Percentiles rank a stretch among this genome's conserved stretches.
Conservation (phyloP, 2,888 invertebrate species). For the Eupithecia vulgata region DNA sequence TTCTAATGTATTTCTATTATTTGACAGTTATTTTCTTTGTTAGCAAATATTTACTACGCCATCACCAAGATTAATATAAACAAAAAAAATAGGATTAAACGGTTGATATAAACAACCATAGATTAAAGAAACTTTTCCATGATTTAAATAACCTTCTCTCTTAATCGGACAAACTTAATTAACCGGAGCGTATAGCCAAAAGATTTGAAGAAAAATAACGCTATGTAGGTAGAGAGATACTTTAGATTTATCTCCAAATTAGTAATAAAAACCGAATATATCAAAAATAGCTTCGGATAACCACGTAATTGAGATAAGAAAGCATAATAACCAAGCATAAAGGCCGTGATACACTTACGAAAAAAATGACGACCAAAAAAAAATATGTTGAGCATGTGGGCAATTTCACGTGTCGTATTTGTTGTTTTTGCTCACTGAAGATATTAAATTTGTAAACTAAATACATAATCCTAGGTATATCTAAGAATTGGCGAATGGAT, state of each 20-base stretch:
- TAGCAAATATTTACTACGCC: no score
- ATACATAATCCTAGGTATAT: no score
- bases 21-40: no score
- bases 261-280: not conserved
- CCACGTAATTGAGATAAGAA: slow-evolving; percentile 9
- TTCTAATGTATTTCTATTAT: no score
- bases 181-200: not conserved
- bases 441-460: not conserved
- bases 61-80: not conserved
- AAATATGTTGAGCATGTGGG: not conserved
- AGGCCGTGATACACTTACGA: not conserved
- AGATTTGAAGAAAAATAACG: no score
- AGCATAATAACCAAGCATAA: not conserved
- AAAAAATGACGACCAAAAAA: not conserved
- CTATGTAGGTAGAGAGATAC: not conserved
- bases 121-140: no score
- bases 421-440: not conserved
- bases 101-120: no score
- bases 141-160: not conserved
- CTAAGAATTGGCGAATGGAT: no score
- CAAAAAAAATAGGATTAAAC: no score
- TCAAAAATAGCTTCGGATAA: not conserved
- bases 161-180: not conserved
- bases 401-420: not conserved
- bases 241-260: not conserved